Conservation (phyloP, 1,140 invertebrate species). For the Diplogasteroides magnus region DNA sequence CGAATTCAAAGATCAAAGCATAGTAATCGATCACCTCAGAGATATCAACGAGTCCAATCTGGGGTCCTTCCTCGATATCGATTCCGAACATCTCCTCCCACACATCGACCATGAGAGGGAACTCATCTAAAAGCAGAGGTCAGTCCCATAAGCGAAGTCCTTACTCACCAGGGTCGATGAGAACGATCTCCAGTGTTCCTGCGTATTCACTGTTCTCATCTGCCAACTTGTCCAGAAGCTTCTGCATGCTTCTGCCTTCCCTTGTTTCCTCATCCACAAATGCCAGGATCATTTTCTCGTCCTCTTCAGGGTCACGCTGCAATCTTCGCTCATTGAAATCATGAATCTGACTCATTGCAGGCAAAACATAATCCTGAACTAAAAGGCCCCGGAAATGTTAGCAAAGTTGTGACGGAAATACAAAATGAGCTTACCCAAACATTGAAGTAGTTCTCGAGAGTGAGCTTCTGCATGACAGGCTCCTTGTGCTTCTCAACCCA, state of each 20-base stretch:
- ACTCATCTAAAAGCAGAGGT: constrained; percentile 44
- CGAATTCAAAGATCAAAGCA: too few species aligned
- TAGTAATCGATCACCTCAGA: constrained; percentile 39
- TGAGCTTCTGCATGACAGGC: constrained; percentile 54
- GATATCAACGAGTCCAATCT: constrained; percentile 54
- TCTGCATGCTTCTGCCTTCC: constrained; percentile 53
- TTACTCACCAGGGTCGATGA: constrained; percentile 49
- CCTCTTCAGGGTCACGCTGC: constrained; percentile 52
- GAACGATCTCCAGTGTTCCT: constrained; percentile 52
- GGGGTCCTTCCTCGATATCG: constrained; percentile 55
- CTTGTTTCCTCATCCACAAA: constrained; percentile 55
- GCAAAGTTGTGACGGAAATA: too few species aligned
- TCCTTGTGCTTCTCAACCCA: constrained; percentile 55
- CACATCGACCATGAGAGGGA: constrained; percentile 55
- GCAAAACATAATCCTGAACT: constrained; percentile 8
- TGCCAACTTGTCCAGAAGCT: constrained; percentile 49
- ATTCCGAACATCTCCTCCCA: constrained; percentile 56
- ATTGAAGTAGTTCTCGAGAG: constrained; percentile 53
- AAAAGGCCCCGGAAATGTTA: too few species aligned
- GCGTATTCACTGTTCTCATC: constrained; percentile 55
- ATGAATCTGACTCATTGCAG: not conserved
- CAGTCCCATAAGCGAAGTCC: not conserved
- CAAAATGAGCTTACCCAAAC: constrained; percentile 42
- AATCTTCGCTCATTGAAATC: constrained; percentile 10
- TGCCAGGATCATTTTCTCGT: constrained; percentile 49